Base-by-base conservation (phyloP, 2,888 invertebrate genomes). In the Molanna angustata region DNA sequence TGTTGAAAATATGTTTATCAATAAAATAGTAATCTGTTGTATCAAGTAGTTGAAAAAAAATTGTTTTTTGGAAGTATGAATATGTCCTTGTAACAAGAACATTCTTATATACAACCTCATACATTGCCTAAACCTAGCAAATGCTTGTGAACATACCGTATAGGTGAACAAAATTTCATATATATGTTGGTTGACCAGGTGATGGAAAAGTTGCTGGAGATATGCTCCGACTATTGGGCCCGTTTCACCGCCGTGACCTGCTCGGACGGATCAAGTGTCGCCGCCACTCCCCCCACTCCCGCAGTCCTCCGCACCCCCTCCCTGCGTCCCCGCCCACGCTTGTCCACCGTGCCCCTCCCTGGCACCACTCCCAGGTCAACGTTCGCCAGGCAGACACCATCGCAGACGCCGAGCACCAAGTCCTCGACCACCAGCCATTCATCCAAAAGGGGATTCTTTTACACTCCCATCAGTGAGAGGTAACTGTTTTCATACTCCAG, bases 141-240 rank as follows among this genome's bases (percentile, higher is more conserved):
- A n/a, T n/a, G n/a, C n/a, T n/a, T n/a, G n/a, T n/a, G n/a, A n/a
- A n/a, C n/a, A n/a, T n/a, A n/a, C n/a, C n/a, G n/a, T n/a, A n/a
- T n/a, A n/a, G n/a, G n/a, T n/a, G n/a, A n/a, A n/a, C n/a, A n/a
- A n/a, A n/a, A n/a, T n/a, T 16, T 6, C 9, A 17, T 37, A 17
- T 11, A 3, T 37, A 11, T 13, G 4, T 17, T 17, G 3, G 3
- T 37, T 9, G 67, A 68, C 0, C 64, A 84, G 82, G 83, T 85
- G 61, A 82, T 88, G 80, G 84, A 86, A 63, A 73, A 80, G 41
- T 68, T 92, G 46, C 70, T 91, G 45, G 80, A 80, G 37, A 77
- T 92, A 56, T 84, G 88, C 0, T 74, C 80, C 0, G 86, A 87
- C 64, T 91, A 86, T 72, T 92, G 90, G 90, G 76, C 79, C 37